Conservation (phyloP, 2,888 invertebrate species). For the Portevinia maculata region DNA sequence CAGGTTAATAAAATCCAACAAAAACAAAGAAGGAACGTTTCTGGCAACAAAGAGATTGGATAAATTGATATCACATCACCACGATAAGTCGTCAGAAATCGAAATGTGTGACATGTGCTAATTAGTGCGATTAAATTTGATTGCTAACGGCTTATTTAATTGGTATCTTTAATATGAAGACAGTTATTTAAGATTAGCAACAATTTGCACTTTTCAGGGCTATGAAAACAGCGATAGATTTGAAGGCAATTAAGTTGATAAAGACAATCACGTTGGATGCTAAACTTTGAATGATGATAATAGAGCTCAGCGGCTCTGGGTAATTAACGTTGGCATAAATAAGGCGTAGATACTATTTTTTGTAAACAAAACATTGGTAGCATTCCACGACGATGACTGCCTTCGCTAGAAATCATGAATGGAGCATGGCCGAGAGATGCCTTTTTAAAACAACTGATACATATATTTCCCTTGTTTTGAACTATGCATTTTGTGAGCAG, state of each 20-base stretch:
- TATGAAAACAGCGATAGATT: not conserved
- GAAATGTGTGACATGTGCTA: no score
- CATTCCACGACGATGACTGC: conserved; percentile 1
- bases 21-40: not conserved
- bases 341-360: not conserved
- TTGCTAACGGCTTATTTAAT: not conserved
- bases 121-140: not conserved
- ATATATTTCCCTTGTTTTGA: no score
- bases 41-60: not conserved
- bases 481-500: no score
- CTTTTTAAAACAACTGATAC: not conserved
- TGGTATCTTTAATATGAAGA: not conserved
- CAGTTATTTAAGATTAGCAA: not conserved
- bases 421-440: conserved; percentile 3
- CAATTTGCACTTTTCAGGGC: conserved; percentile 12
- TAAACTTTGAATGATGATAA: no score
- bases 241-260: not conserved
- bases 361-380: not conserved
- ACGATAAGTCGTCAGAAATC: not conserved
- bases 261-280: no score
- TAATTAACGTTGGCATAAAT: no score
- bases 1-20: conserved; percentile 4
- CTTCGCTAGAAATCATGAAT: conserved; percentile 8
- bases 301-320: no score
- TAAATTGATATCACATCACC: not conserved